Evolutionary conservation across 2,797 vertebrate species (phyloP), one percentile per base, ranked within the genome.

Genomic region (Tamandua tetradactyla): DNA sequence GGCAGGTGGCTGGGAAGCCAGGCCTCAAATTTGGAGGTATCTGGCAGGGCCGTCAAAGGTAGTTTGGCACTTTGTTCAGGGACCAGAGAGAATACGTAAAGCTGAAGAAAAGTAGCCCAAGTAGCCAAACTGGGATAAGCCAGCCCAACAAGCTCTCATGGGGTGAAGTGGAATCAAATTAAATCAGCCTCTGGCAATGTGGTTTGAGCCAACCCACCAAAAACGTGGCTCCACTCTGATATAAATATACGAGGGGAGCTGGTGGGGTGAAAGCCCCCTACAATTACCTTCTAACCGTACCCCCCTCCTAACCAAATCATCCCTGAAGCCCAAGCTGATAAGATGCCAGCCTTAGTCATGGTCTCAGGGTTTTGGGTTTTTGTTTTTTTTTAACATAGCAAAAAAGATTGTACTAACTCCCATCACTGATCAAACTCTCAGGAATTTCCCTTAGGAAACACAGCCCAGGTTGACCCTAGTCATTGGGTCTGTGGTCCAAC

Each of bases 391-490:
- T 55, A 37, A 75, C 17, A 20, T 2, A 47, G 59, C 12, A 20
- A 47, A 80, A n/a, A 83, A 61, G 17, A 55, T 32, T 6, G 13
- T 49, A 13, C n/a, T 47, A 75, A 30, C 66, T 71, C 27, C 35
- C 42, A n/a, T 17, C 20, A 8, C 25, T 30, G 20, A 89, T 49
- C 47, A 47, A 15, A 57, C 23, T 13, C 32, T 30, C 18, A 7
- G 55, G 20, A 22, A 20, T 6, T 55, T 44, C 9, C 27, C 59
- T 35, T 1, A 40, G 87, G 44, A 40, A 7, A 22, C 1, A 85
- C 22, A 47, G 40, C 27, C 44, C 5, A 44, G 14, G 75, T 20
- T 2, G 4, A n/a, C 78, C 13, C 49, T 0, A 0, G 23, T 3
- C 37, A 7, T 42, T 0, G 7, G n/a, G 32, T 0, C 12, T 14